Conservation (phyloP, 2,888 invertebrate species). For the Luffia ferchaultella region DNA sequence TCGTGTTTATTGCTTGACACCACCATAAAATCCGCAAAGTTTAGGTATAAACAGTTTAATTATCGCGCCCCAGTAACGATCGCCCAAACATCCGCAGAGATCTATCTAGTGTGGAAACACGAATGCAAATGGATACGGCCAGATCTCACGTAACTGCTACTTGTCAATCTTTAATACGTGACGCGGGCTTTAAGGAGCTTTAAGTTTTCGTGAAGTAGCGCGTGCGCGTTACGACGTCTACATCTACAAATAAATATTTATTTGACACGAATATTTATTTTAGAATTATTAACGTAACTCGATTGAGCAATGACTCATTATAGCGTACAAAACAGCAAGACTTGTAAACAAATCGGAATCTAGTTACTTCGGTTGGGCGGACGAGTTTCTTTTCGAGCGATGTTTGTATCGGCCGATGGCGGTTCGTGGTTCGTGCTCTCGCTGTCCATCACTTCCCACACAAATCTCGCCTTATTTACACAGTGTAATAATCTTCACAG, state of each 20-base stretch:
- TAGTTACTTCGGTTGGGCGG: too few species aligned
- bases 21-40: not conserved
- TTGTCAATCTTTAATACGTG: slow-evolving; percentile 47
- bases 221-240: too few species aligned
- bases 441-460: slow-evolving; percentile 1
- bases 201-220: too few species aligned
- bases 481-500: slow-evolving; percentile 18
- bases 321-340: too few species aligned
- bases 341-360: too few species aligned
- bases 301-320: too few species aligned
- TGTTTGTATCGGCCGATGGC: too few species aligned
- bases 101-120: slow-evolving; percentile 10
- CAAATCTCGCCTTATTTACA: slow-evolving; percentile 6
- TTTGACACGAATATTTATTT: too few species aligned
- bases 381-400: too few species aligned
- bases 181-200: slow-evolving; percentile 25
- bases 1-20: not conserved
- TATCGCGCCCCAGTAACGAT: not conserved
- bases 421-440: not conserved
- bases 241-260: too few species aligned
- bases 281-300: too few species aligned
- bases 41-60: slow-evolving; percentile 1
- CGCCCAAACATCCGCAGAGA: not conserved
- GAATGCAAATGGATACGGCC: slow-evolving; percentile 32
- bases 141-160: slow-evolving; percentile 41